phyloP scores from a whole-genome alignment of 2,113 vertebrate genomes.

The Cheirogaleus medius region DNA sequence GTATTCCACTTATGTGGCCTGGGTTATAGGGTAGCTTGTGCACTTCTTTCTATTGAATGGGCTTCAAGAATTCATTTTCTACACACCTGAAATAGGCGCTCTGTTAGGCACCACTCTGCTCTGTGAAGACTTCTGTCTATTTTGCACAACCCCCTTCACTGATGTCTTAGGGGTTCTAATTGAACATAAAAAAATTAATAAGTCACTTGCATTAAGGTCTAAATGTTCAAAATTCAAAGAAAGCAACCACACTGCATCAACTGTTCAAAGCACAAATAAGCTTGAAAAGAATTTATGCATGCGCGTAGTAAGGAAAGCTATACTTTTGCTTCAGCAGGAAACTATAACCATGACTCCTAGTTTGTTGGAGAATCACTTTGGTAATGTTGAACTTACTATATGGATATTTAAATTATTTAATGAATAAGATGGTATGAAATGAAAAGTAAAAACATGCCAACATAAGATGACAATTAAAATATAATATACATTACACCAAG shows the following conservation, averaged over 20 bases:
- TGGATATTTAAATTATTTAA: conserved; percentile 14
- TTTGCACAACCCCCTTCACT: conserved; percentile 88
- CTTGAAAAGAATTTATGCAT: background rate
- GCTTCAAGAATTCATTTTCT: conserved; percentile 77
- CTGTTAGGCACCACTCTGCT: conserved; percentile 87
- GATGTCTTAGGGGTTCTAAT: conserved; percentile 88
- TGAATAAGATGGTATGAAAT: conserved; percentile 81
- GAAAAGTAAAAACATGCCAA: conserved; percentile 76
- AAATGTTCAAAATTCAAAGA: conserved; percentile 75
- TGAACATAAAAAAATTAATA: conserved; percentile 86
- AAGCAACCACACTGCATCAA: conserved; percentile 63
- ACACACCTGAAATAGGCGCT: conserved; percentile 87
- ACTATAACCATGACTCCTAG: background rate
- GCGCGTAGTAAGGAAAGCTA: background rate
- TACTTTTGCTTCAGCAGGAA: background rate
- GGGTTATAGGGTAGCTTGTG: conserved; percentile 55
- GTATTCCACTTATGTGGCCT: background rate
- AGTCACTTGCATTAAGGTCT: conserved; percentile 81
- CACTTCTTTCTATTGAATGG: background rate
- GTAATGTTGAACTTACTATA: conserved; percentile 26
- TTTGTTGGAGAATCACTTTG: background rate
- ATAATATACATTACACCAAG: conserved; percentile 61
- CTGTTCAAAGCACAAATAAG: conserved; percentile 46
- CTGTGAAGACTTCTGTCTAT: conserved; percentile 87
- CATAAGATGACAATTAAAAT: conserved; percentile 73